phyloP scores from a whole-genome alignment of 2,113 vertebrate genomes.

The Dendropsophus ebraccatus region DNA sequence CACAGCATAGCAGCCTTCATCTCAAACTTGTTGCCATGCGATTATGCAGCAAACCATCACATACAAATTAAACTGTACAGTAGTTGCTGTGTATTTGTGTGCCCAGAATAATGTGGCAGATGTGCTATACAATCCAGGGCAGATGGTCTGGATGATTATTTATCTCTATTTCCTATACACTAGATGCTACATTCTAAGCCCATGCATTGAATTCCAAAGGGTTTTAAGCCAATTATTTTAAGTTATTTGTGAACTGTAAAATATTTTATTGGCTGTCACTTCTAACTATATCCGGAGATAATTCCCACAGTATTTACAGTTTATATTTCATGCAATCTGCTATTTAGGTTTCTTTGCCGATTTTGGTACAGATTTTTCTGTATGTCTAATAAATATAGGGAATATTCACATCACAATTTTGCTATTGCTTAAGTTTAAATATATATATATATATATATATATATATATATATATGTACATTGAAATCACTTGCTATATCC shows the following conservation, averaged over 20 bases:
- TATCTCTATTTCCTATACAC: neutral
- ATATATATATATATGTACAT: no score
- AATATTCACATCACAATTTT: no score
- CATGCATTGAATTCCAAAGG: neutral
- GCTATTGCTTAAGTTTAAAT: no score
- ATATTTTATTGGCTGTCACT: neutral
- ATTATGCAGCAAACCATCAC: neutral
- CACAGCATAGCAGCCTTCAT: no score
- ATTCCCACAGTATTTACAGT: neutral
- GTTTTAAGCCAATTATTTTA: neutral
- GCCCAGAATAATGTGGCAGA: constrained; percentile 21
- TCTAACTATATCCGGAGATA: neutral
- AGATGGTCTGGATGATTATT: constrained; percentile 45
- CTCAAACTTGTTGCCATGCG: neutral
- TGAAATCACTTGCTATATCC: no score
- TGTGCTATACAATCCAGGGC: constrained; percentile 5
- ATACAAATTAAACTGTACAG: constrained; percentile 2
- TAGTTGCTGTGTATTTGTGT: neutral
- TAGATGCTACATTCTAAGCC: neutral
- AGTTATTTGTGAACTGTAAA: neutral
- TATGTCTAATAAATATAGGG: neutral
- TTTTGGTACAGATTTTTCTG: neutral
- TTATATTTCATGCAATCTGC: neutral
- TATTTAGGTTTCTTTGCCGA: neutral
- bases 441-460: no score